Evolutionary conservation across 2,797 vertebrate species (phyloP).

Genomic region (Tiaroga cobitis): DNA sequence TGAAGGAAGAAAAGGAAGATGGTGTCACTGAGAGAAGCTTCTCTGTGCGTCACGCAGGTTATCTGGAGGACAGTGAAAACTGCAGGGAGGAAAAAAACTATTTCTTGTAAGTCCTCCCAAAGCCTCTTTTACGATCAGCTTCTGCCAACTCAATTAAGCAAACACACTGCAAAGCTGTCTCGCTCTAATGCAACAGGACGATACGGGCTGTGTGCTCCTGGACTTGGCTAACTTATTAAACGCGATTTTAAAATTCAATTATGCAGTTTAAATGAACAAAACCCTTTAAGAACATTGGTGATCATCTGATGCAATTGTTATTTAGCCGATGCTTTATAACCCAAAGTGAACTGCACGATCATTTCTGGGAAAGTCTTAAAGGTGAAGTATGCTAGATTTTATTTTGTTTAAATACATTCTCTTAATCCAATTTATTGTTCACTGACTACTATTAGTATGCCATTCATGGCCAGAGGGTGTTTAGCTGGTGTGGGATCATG

Average conservation of each 20-base stretch:
- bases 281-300: background rate
- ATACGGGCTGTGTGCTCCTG: conserved; percentile 18
- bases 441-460: background rate
- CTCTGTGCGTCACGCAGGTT: conserved; percentile 44
- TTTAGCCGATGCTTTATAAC: background rate
- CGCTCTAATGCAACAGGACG: conserved; percentile 39
- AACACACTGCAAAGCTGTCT: conserved; percentile 40
- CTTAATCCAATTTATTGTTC: too few relatives aligned
- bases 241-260: conserved; percentile 36
- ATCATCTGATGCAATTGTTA: background rate
- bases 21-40: conserved; percentile 39
- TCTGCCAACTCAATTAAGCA: conserved; percentile 46
- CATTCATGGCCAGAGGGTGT: background rate
- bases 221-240: conserved; percentile 43
- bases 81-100: conserved; percentile 34
- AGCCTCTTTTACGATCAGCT: conserved; percentile 44
- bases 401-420: too few relatives aligned
- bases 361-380: background rate
- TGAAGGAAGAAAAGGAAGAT: conserved; percentile 55
- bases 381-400: background rate
- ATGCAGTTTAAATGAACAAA: conserved; percentile 16
- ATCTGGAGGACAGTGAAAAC: conserved; percentile 44
- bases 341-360: background rate
- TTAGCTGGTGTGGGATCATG: background rate
- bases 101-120: conserved; percentile 41